phyloP scores from a whole-genome alignment of 2,113 vertebrate species.

The Azemiops feae region DNA sequence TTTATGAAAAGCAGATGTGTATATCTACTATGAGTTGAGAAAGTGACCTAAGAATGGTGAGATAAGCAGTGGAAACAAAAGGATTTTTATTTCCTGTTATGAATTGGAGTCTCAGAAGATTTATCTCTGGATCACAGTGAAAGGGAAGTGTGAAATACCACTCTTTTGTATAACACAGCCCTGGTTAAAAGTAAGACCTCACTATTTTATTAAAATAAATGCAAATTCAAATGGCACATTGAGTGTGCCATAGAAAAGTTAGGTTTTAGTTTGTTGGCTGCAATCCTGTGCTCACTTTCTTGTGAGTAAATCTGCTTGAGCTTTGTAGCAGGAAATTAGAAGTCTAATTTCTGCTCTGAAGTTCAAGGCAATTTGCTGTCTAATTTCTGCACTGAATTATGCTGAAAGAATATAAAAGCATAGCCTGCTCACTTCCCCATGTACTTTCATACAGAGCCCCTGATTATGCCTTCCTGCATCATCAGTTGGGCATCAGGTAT shows the following conservation, averaged over 20 bases:
- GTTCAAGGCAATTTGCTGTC: too few species aligned
- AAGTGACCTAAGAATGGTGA: background rate
- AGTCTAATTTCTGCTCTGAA: background rate
- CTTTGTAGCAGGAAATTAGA: background rate
- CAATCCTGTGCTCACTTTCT: background rate
- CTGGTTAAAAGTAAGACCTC: background rate
- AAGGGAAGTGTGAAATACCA: background rate
- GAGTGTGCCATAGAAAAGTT: background rate
- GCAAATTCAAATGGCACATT: background rate
- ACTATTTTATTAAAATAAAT: background rate
- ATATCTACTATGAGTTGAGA: background rate
- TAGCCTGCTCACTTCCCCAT: too few species aligned
- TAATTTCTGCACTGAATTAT: too few species aligned
- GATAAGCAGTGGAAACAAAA: background rate
- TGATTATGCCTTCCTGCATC: too few species aligned
- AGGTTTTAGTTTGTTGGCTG: background rate
- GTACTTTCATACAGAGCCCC: too few species aligned
- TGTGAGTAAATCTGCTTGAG: background rate
- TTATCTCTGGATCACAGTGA: background rate
- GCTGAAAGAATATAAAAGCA: too few species aligned
- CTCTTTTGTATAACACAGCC: background rate
- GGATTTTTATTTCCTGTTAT: background rate
- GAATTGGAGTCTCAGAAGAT: background rate
- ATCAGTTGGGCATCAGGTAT: too few species aligned
- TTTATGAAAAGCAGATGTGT: background rate